A percentile compares a stretch with the other conserved stretches of the same genome.
Conservation (phyloP, 2,113 vertebrate species). For the Passer montanus region DNA sequence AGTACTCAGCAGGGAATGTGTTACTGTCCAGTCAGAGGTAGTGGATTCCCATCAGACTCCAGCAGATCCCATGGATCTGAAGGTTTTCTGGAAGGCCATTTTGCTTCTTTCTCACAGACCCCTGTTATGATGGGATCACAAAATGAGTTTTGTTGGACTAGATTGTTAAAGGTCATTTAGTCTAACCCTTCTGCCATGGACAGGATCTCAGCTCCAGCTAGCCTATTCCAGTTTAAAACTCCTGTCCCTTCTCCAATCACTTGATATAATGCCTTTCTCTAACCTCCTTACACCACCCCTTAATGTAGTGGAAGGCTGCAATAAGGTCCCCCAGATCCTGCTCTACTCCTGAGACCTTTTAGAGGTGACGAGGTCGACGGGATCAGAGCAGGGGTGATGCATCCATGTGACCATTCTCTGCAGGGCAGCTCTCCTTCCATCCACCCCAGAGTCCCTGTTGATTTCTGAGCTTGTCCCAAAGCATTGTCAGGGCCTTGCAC, state of each 20-base stretch:
- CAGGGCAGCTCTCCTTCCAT: background rate
- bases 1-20: background rate
- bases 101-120: background rate
- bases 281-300: background rate
- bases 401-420: background rate
- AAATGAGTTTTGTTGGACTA: background rate
- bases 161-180: background rate
- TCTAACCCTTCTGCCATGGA: background rate
- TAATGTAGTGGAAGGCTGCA: background rate
- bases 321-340: background rate
- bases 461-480: background rate
- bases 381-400: background rate
- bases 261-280: background rate
- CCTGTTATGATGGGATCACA: too few relatives aligned
- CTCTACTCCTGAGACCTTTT: background rate
- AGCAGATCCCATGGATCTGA: background rate
- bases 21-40: background rate
- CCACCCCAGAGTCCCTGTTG: background rate
- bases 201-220: background rate
- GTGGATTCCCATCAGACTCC: background rate
- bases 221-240: background rate
- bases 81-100: background rate
- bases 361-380: too few relatives aligned
- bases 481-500: background rate
- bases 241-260: background rate